Base-by-base conservation (phyloP, 2,797 vertebrate species). In the Octomys mimax region DNA sequence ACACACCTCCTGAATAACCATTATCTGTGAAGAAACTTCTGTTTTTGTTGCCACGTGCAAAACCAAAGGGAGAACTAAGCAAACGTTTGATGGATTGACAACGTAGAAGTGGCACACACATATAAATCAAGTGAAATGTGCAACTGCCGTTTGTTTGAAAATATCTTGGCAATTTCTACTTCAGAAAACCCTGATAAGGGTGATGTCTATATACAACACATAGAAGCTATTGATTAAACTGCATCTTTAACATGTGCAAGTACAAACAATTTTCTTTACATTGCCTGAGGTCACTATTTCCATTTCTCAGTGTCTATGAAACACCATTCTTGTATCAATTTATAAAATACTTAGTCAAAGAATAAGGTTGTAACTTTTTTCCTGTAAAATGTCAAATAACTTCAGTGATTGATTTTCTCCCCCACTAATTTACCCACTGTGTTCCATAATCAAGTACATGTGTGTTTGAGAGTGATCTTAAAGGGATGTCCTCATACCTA, bases 181-280 rank as follows among this genome's bases (percentile, higher is more conserved):
- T 94, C 71, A 46, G 87, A 88, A 83, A 80, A 81, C 46, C 0
- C 5, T 8, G 26, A 19, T 70, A 24, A 90, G 19, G 77, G 59
- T 66, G 64, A 19, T 93, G 13, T 68, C 31, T 88, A 0, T 78
- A n/a, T 79, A 59, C 21, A 26, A 31, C 36, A 80, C 33, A 68
- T 7, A 57, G 85, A 13, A 49, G 59, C 3, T 2, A 1, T 33
- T 87, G 33, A 91, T 81, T 64, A 94, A 54, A 59, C 13, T 33
- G 33, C n/a, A 91, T 33, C 82, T 70, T 87, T 62, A 75, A 52
- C 62, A 31, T 70, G 42, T 93, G 42, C 18, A 64, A 68, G 24
- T 78, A 87, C 91, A 92, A 96, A 87, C 59, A 75, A 42, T 49
- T 89, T 84, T 64, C 31, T 88, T 88, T 61, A 71, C 64, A 71